Base-by-base conservation (phyloP, 2,797 vertebrate genomes). In the Triplophysa bombifrons region DNA sequence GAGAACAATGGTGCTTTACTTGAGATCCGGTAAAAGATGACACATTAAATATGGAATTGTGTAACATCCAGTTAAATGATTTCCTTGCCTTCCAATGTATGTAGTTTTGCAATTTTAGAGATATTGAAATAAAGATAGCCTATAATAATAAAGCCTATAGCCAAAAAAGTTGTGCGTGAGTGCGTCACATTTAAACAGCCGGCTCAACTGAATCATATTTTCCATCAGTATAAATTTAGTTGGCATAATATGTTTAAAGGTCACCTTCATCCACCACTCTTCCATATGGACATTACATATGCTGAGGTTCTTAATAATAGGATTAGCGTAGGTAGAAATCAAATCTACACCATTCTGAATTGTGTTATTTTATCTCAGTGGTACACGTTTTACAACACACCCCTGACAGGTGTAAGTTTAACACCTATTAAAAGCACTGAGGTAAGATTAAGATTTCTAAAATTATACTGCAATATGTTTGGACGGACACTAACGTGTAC, bases 241-340 rank as follows among this genome's bases (percentile, higher is more conserved):
- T 56, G 22, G 5, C 34, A 66, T 44, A 44, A 65, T 65, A 53
- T 65, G 27, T 74, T 74, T 74, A 64, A 75, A 65, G 61, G 50
- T 75, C 63, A 74, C n/a, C n/a, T 30, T 25, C 14, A 53, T 75
- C 17, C 38, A 66, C 34, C 56, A 4, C 38, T 25, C n/a, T 4
- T 55, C 63, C 63, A 76, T 14, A 66, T 27, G 50, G 30, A 55
- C 19, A 34, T 44, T 56, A 56, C n/a, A 44, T 27, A 56, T 66
- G 30, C 12, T 6, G 25, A 14, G 9, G 25, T 27, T 64, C 13
- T 51, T 38, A 14, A 64, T 50, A 64, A 64, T 25, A 20, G 10
- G 2, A 19, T 55, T 25, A 66, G 48, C 16, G 7, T 20, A 65
- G 16, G 27, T 8, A 55, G 60, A 75, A n/a, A 75, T 65, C 5